Conservation (phyloP, 2,888 invertebrate genomes). For the Diadromus collaris region DNA sequence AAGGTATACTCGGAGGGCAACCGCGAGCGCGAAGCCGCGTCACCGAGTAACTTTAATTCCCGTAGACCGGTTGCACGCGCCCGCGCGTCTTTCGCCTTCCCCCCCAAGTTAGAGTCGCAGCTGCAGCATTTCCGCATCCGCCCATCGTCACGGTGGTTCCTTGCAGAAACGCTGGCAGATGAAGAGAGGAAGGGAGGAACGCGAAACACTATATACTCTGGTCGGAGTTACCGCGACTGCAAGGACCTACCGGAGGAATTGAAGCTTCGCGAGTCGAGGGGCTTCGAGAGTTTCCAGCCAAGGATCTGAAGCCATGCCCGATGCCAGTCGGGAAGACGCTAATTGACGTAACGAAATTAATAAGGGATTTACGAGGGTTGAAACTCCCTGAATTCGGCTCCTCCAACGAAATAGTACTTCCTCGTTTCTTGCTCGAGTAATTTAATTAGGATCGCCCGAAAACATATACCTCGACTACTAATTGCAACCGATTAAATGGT, state of each 20-base stretch:
- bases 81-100: constrained; percentile 37
- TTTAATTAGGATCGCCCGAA: constrained; percentile 53
- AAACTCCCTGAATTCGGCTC: constrained; percentile 45
- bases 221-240: neutral
- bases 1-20: neutral
- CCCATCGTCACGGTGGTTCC: constrained; percentile 7
- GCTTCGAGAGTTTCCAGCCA: constrained; percentile 53
- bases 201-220: neutral
- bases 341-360: constrained; percentile 62
- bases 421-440: constrained; percentile 31
- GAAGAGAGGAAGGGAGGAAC: constrained; percentile 37
- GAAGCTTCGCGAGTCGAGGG: constrained; percentile 49
- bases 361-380: constrained; percentile 58
- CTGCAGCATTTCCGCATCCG: constrained; percentile 32
- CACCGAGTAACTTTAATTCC: constrained; percentile 56
- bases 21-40: constrained; percentile 52
- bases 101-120: constrained; percentile 34
- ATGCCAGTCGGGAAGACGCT: constrained; percentile 54
- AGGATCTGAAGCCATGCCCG: constrained; percentile 49
- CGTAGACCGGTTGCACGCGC: constrained; percentile 37
- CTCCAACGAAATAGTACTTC: constrained; percentile 30
- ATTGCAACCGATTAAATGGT: constrained; percentile 23
- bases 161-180: neutral
- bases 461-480: constrained; percentile 48
- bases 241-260: constrained; percentile 41